Percentiles rank a stretch among this genome's conserved stretches.
phyloP scores from a whole-genome alignment of 2,888 invertebrate species.

The Eupithecia pulchellata region DNA sequence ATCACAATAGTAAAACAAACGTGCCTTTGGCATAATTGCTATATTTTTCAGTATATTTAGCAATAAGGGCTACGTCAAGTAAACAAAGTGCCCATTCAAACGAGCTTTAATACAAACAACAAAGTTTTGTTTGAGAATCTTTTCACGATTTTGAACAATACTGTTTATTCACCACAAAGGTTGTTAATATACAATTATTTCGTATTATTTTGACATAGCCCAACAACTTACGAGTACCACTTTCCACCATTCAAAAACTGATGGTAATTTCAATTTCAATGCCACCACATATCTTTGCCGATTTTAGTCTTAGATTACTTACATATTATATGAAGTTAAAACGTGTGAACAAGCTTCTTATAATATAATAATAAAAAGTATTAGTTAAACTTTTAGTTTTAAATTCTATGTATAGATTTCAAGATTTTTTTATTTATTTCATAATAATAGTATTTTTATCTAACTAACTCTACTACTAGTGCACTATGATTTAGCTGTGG shows the following conservation, averaged over 20 bases:
- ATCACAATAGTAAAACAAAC: constrained; percentile 73
- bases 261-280: constrained; percentile 69
- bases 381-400: constrained; percentile 83
- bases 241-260: constrained; percentile 57
- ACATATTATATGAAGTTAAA: constrained; percentile 83
- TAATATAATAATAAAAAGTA: constrained; percentile 83
- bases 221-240: constrained; percentile 51
- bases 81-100: constrained; percentile 7
- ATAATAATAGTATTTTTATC: constrained; percentile 81
- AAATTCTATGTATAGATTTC: constrained; percentile 84
- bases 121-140: not conserved
- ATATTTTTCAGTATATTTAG: constrained; percentile 40
- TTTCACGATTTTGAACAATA: not conserved
- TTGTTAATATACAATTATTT: not conserved
- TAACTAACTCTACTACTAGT: constrained; percentile 82
- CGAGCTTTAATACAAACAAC: not conserved
- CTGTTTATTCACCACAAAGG: not conserved
- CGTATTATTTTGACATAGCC: constrained; percentile 26
- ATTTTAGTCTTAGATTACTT: constrained; percentile 77
- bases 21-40: constrained; percentile 73
- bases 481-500: constrained; percentile 83
- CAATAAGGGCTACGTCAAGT: constrained; percentile 38
- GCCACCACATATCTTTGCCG: constrained; percentile 61
- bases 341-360: constrained; percentile 85
- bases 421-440: constrained; percentile 74